A percentile compares a stretch with the other conserved stretches of the same genome.
These are phyloP conservation scores for Melanargia galathea DNA, from an alignment of 2,888 invertebrate species.

Conservation along the genomic window DNA sequence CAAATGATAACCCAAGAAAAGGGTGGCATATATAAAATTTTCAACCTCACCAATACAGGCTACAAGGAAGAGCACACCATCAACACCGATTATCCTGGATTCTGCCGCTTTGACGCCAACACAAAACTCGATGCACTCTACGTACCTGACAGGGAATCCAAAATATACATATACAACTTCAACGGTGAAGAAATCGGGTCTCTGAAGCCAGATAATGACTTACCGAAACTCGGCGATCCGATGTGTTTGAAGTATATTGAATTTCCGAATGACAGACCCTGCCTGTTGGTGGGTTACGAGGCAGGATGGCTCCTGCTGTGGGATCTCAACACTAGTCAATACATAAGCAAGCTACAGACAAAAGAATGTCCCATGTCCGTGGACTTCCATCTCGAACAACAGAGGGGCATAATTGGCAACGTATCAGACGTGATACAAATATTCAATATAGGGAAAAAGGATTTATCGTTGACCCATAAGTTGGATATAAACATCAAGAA, in stretches of 20 bases:
- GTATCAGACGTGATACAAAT: constrained; percentile 84
- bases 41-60: constrained; percentile 83
- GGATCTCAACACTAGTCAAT: constrained; percentile 84
- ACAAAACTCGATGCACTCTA: constrained; percentile 84
- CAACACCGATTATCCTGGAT: constrained; percentile 85
- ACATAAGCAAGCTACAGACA: constrained; percentile 80
- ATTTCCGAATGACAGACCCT: constrained; percentile 74
- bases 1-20: constrained; percentile 89
- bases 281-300: constrained; percentile 87
- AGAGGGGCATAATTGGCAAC: constrained; percentile 86
- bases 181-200: constrained; percentile 68
- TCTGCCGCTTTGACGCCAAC: constrained; percentile 85
- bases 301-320: constrained; percentile 87
- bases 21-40: constrained; percentile 86
- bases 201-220: constrained; percentile 61
- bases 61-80: constrained; percentile 82
- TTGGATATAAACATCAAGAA: constrained; percentile 86
- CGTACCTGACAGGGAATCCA: constrained; percentile 84
- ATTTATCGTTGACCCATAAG: constrained; percentile 81
- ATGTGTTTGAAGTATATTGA: constrained; percentile 84
- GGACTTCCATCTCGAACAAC: constrained; percentile 85
- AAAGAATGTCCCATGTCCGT: constrained; percentile 87
- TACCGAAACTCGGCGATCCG: constrained; percentile 81
- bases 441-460: constrained; percentile 80
- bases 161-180: constrained; percentile 77